Conservation (phyloP, 2,113 vertebrate genomes). For the Hystrix brachyura region DNA sequence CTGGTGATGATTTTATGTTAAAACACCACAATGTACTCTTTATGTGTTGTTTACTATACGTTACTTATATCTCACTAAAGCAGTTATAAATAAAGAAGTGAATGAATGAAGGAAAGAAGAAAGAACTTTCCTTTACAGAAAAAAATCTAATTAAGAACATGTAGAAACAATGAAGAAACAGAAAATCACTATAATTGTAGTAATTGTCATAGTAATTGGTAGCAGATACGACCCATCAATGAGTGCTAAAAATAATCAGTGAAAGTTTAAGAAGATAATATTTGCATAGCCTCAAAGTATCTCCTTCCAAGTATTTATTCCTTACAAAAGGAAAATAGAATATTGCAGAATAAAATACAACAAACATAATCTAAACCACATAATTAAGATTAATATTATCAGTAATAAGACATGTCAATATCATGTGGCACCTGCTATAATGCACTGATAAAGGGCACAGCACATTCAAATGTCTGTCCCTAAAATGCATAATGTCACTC, state of each 20-base stretch:
- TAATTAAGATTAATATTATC: neutral
- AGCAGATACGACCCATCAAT: neutral
- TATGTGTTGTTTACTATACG: neutral
- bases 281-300: neutral
- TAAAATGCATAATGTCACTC: neutral
- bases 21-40: conserved; percentile 23
- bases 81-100: neutral
- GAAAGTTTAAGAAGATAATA: conserved; percentile 2
- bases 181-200: neutral
- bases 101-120: neutral
- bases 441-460: neutral
- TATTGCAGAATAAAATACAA: neutral
- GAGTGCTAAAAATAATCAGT: conserved; percentile 11
- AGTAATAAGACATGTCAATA: neutral
- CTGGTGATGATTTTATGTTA: neutral
- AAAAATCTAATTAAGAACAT: neutral
- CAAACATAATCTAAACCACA: neutral
- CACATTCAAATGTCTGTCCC: neutral
- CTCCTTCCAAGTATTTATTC: conserved; percentile 39
- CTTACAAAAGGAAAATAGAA: conserved; percentile 11
- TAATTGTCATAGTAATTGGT: neutral
- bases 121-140: neutral
- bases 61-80: conserved; percentile 35
- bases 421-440: neutral
- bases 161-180: neutral